Evolutionary conservation across 2,797 vertebrate species (phyloP).

Genomic region (Helostoma temminkii): DNA sequence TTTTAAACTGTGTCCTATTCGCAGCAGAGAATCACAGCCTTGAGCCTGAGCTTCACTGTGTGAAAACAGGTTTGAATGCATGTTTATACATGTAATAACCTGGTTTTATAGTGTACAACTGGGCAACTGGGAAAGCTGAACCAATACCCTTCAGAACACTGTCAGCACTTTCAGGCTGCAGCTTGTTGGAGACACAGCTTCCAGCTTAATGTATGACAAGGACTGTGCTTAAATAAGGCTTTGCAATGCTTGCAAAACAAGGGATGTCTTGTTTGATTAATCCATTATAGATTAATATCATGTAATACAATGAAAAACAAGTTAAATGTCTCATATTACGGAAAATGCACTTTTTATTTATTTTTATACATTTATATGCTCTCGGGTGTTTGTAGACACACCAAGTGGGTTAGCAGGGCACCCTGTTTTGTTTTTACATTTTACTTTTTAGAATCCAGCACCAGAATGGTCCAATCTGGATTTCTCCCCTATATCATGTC

Average conservation of each 20-base stretch:
- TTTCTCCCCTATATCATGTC: too few species aligned
- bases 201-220: neutral
- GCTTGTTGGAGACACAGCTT: neutral
- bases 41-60: neutral
- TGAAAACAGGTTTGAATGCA: too few species aligned
- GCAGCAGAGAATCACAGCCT: constrained; percentile 17
- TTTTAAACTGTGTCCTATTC: constrained; percentile 50
- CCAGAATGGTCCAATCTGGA: too few species aligned
- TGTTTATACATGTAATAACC: constrained; percentile 31
- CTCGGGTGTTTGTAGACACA: too few species aligned
- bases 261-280: neutral
- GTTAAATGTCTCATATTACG: too few species aligned
- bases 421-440: too few species aligned
- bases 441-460: too few species aligned
- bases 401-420: too few species aligned
- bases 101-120: constrained; percentile 33
- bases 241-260: neutral
- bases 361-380: too few species aligned
- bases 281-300: neutral
- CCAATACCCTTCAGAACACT: constrained; percentile 31
- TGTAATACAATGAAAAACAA: neutral
- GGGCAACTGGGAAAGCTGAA: constrained; percentile 3
- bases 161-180: constrained; percentile 45
- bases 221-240: constrained; percentile 2
- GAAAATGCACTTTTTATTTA: too few species aligned